These are phyloP conservation scores for Pavo muticus DNA, from an alignment of 2,113 vertebrate genomes.

Conservation along the genomic window DNA sequence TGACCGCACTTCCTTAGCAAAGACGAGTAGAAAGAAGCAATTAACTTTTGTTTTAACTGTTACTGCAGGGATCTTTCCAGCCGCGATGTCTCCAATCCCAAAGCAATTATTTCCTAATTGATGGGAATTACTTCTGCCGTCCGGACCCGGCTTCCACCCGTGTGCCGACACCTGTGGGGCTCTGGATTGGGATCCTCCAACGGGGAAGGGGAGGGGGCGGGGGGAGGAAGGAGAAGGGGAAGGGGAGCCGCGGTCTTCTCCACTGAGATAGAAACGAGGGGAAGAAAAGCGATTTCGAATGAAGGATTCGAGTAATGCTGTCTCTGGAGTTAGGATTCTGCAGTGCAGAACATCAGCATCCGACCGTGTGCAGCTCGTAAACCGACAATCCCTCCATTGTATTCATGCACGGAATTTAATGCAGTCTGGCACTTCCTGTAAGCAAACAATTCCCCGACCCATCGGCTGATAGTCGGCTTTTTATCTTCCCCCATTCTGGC, in stretches of 20 bases:
- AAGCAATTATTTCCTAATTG: not conserved
- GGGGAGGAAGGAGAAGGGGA: no score
- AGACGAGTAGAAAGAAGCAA: fast-evolving
- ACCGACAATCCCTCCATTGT: not conserved
- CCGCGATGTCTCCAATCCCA: fast-evolving
- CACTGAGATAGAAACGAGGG: fast-evolving
- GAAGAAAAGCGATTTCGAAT: not conserved
- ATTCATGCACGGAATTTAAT: not conserved
- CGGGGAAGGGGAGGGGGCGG: fast-evolving
- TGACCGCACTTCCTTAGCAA: not conserved
- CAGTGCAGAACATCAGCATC: not conserved
- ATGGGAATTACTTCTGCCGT: not conserved
- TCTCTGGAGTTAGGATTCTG: not conserved
- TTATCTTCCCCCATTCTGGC: not conserved
- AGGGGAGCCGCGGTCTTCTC: not conserved
- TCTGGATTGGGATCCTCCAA: not conserved
- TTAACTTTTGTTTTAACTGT: not conserved
- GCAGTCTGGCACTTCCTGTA: not conserved
- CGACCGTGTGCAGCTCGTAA: not conserved
- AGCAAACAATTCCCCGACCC: not conserved
- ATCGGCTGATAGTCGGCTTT: fast-evolving
- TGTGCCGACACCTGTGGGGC: not conserved
- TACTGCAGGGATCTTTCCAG: fast-evolving
- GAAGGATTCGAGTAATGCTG: not conserved
- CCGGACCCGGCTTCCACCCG: not conserved